Evolutionary conservation across 2,797 vertebrate genomes (phyloP).

Genomic region (Thalassophryne amazonica): DNA sequence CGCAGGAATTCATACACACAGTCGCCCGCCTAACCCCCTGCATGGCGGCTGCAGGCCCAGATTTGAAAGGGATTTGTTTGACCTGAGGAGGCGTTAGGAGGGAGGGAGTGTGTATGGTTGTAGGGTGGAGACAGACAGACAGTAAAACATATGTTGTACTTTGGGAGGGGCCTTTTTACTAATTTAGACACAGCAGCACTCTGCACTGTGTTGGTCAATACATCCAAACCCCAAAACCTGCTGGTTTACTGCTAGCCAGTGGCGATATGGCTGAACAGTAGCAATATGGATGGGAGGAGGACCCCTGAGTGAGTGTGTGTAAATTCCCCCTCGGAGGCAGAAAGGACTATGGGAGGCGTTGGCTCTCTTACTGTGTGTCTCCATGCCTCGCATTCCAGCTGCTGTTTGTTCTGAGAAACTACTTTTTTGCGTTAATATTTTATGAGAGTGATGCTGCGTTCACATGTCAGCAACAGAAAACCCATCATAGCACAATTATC

Average conservation of each 20-base stretch:
- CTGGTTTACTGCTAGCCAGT: slow-evolving; percentile 76
- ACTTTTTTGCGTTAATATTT: not conserved
- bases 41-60: slow-evolving; percentile 71
- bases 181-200: slow-evolving; percentile 57
- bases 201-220: slow-evolving; percentile 40
- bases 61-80: slow-evolving; percentile 82
- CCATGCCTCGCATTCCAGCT: slow-evolving; percentile 29
- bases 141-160: slow-evolving; percentile 83
- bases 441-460: not conserved
- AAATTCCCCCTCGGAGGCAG: slow-evolving; percentile 47
- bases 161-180: slow-evolving; percentile 65
- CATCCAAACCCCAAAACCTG: slow-evolving; percentile 45
- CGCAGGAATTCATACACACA: slow-evolving; percentile 21
- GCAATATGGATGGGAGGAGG: slow-evolving; percentile 61
- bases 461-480: no score
- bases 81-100: slow-evolving; percentile 50
- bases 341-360: slow-evolving; percentile 38
- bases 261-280: no score
- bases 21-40: slow-evolving; percentile 50
- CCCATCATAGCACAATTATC: no score
- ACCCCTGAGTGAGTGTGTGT: slow-evolving; percentile 19
- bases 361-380: slow-evolving; percentile 6
- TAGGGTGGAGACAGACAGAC: slow-evolving; percentile 58
- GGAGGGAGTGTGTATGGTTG: slow-evolving; percentile 7
- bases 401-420: not conserved